Evolutionary conservation across 2,888 invertebrate genomes (phyloP), one percentile per base, ranked within the genome.

Genomic region (Macaria notata): DNA sequence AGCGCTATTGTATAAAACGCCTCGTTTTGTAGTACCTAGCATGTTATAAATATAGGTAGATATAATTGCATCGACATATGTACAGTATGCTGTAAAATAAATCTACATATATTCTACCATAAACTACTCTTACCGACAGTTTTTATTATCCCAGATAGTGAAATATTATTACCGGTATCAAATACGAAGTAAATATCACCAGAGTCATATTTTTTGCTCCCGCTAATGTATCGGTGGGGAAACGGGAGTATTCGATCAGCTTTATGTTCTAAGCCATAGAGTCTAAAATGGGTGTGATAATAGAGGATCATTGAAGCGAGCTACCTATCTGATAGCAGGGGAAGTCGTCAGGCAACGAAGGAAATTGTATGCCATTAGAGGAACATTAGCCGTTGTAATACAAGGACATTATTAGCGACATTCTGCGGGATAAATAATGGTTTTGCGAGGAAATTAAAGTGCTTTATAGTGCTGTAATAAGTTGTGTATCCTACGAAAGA

Each of bases 291-390:
- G 4, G 9, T 36, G n/a, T 9, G 39, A n/a, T 29, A 5, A 4
- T 1, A n/a, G 45, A 60, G n/a, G 8, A 9, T 49, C 8, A 36
- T 4, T 46, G 31, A 19, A n/a, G 48, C 38, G 36, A 19, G 43
- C 33, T 46, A 44, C 46, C 38, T 49, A 56, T 56, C 56, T 60
- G 54, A 76, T 81, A 78, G 74, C 74, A 71, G 68, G 71, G 83
- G 83, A 82, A 81, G 79, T 78, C 78, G 78, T 75, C 72, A 71
- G 71, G 72, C 71, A 73, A 64, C 42, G 44, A 68, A 68, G 69
- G 88, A 88, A 86, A 88, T 86, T 84, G 83, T 82, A 72, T 71
- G 74, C 78, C 83, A 82, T 84, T 86, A 84, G 77, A 76, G 73
- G 71, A 75, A 78, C 83, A 86, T 84, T 84, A 81, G 78, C 82